Base-by-base conservation (phyloP, 2,113 vertebrate species). In the Manacus vitellinus region DNA sequence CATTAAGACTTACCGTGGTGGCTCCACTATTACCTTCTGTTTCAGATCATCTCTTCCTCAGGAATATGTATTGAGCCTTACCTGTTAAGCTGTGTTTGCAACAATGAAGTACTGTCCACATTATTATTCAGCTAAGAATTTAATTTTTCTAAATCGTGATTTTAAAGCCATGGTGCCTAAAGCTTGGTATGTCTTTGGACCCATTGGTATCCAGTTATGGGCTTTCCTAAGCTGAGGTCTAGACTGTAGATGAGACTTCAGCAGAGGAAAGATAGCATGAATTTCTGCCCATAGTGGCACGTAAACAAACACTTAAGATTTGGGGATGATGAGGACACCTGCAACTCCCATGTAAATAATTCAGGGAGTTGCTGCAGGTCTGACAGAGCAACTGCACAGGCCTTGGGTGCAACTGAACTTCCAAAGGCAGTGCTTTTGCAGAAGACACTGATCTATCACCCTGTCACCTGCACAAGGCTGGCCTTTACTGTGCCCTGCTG, bases 141-240 rank as follows among this genome's bases (percentile, higher is more conserved):
- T 55, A 0, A 14, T 74, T 85, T 72, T 79, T 56, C 47, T 82
- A 63, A 51, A 90, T 11, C 0, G 0, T 15, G 2, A 39, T 75
- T 75, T 85, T 39, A 72, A 92, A 85, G 47, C 10, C 3, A 4
- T 9, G 9, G 27, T 82, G 43, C 47, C 30, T 63, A 37, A 85
- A 72, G 4, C 12, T 82, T 58, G 30, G 5, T 39, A 4, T n/a
- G 14, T 54, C 73, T 44, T 56, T 61, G 62, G 24, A 94, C 6
- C 9, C 30, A 68, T 14, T 63, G 22, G 6, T 28, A 66, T 6
- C 14, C 55, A 54, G 63, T 49, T 55, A 17, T 1, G 1, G 35
- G 75, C 7, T 20, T 75, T 54, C n/a, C 46, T 70, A 62, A 77
- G 21, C 13, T n/a, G 70, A 89, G 18, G 31, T 83, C 49, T 52